Percentiles rank a stretch among this genome's conserved stretches.
Evolutionary conservation across 1,140 invertebrate genomes (phyloP).

Genomic region (Aphidius gifuensis): DNA sequence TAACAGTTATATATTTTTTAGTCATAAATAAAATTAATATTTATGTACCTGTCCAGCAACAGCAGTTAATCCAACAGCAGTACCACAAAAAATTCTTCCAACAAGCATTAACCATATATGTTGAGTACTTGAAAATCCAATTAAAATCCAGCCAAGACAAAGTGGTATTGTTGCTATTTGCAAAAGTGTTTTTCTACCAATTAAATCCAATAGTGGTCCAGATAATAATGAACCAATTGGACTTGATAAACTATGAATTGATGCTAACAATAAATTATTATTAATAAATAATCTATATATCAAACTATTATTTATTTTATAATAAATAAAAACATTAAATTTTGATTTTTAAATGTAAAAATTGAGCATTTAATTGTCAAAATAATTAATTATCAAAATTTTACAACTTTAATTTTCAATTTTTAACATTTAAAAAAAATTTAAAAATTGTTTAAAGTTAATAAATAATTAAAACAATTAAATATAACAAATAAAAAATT

Average conservation of each 20-base stretch:
- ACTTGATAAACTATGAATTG: constrained; percentile 65
- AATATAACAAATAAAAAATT: too few species aligned
- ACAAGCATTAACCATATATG: constrained; percentile 60
- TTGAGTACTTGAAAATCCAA: constrained; percentile 55
- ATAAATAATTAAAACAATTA: too few species aligned
- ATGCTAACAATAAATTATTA: constrained; percentile 53
- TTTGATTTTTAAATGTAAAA: too few species aligned
- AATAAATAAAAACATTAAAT: too few species aligned
- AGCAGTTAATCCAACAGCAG: constrained; percentile 67
- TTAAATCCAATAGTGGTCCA: constrained; percentile 62
- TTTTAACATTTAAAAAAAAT: too few species aligned
- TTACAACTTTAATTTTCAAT: too few species aligned
- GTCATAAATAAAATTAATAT: neutral
- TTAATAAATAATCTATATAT: constrained; percentile 5
- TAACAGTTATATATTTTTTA: neutral
- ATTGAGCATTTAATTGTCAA: too few species aligned
- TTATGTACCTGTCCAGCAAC: constrained; percentile 63
- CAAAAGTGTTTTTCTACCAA: constrained; percentile 61
- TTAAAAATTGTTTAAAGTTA: too few species aligned
- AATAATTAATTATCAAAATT: too few species aligned
- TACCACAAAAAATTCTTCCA: constrained; percentile 66
- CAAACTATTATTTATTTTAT: neutral
- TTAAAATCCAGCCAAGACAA: constrained; percentile 62
- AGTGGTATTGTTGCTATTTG: constrained; percentile 61
- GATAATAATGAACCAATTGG: constrained; percentile 64